Evolutionary conservation across 2,113 vertebrate genomes (phyloP), one percentile per base, ranked within the genome.

Genomic region (Zapus hudsonius): DNA sequence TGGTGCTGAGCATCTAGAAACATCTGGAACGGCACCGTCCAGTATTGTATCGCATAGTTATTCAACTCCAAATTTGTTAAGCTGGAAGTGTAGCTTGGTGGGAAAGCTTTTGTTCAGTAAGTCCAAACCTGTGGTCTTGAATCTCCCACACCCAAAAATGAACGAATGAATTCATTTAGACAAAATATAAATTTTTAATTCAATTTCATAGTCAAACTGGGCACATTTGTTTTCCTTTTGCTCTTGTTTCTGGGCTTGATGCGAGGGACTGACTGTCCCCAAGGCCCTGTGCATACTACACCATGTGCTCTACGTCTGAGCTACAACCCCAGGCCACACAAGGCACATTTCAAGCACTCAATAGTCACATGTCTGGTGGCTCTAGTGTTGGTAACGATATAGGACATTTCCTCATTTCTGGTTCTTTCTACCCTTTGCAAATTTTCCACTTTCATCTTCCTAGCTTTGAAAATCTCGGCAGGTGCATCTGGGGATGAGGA

Each of bases 141-240:
- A 52, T 36, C 11, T n/a, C 42, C 9, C 47, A 17, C 17, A 64
- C 11, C 29, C 23, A 11, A 3, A 67, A 55, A 78, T 52, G 52
- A 89, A n/a, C n/a, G 31, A 57, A 57, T 72, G 75, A 89, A 42
- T 90, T 85, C 22, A 86, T 72, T 70, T 90, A 72, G 87, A 90
- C 42, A 38, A 82, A 84, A 76, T 17, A n/a, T 40, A 63, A 63
- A 63, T 31, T 79, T 80, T 40, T 59, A 75, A 75, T 36, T 92
- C 63, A 92, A 16, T 42, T 93, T 27, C 25, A 73, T 23, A 27
- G 1, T 79, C n/a, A 76, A 38, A 70, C 19, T 12, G 40, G 20
- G 13, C 22, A 81, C 6, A 52, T 70, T 61, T 89, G 38, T n/a
- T 57, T 79, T 42, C n/a, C 13, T 55, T 66, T 87, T n/a, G 47